These are phyloP conservation scores for Amyelois transitella DNA, from an alignment of 1,140 invertebrate species.

Conservation along the genomic window DNA sequence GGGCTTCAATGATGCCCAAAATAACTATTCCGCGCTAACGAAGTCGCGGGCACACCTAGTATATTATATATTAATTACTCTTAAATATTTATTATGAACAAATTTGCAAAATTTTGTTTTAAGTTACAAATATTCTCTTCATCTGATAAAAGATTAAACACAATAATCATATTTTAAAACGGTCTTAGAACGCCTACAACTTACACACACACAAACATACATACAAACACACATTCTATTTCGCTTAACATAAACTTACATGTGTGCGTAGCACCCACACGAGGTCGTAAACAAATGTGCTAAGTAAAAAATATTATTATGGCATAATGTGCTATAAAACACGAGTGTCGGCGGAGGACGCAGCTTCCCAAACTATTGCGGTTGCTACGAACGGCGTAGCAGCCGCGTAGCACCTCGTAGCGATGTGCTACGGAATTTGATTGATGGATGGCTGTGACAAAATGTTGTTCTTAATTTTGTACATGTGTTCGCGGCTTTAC, in stretches of 20 bases:
- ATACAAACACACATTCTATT: not conserved
- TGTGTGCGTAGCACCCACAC: not conserved
- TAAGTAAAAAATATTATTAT: slow-evolving; percentile 74
- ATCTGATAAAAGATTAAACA: not conserved
- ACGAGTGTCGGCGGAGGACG: slow-evolving; percentile 33
- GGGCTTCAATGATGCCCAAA: too few relatives aligned
- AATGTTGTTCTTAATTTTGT: not conserved
- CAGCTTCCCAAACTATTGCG: slow-evolving; percentile 50
- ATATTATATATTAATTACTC: too few relatives aligned
- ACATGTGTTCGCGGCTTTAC: not conserved
- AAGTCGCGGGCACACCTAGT: too few relatives aligned
- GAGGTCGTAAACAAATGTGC: slow-evolving; percentile 60
- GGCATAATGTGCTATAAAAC: slow-evolving; percentile 70
- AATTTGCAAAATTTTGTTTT: too few relatives aligned
- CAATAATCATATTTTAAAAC: slow-evolving; percentile 35
- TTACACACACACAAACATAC: slow-evolving; percentile 9
- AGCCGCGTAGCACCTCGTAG: slow-evolving; percentile 28
- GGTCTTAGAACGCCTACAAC: slow-evolving; percentile 17
- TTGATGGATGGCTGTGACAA: not conserved
- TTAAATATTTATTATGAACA: too few relatives aligned
- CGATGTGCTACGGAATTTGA: not conserved
- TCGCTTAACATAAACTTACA: not conserved
- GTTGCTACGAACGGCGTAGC: slow-evolving; percentile 25
- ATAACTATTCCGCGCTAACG: too few relatives aligned
- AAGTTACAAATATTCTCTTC: too few relatives aligned